Percentiles rank a stretch among this genome's conserved stretches.
Evolutionary conservation across 2,797 vertebrate genomes (phyloP).

Genomic region (Taenioides sp.): DNA sequence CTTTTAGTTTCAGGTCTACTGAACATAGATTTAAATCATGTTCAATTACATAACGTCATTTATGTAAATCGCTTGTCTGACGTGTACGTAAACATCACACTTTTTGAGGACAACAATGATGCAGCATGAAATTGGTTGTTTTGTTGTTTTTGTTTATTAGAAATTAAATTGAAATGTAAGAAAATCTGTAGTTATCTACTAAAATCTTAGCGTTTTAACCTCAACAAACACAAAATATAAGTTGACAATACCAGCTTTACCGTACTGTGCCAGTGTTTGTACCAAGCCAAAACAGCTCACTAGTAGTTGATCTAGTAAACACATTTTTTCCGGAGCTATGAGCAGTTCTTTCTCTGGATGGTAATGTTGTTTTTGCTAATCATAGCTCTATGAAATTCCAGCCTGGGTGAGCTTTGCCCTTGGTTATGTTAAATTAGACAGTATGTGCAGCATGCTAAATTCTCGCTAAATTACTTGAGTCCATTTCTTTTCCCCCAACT

Average conservation of each 20-base stretch:
- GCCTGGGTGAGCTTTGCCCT: constrained; percentile 65
- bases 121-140: not conserved
- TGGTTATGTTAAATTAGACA: constrained; percentile 74
- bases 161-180: too few relatives aligned
- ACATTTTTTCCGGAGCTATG: constrained; percentile 56
- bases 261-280: constrained; percentile 31
- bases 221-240: not conserved
- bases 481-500: constrained; percentile 54
- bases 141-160: too few relatives aligned
- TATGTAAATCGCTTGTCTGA: not conserved
- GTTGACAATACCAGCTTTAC: constrained; percentile 13
- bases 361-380: constrained; percentile 76
- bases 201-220: too few relatives aligned
- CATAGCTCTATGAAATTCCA: constrained; percentile 64
- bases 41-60: not conserved
- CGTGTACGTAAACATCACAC: constrained; percentile 4
- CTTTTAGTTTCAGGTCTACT: not conserved
- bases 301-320: constrained; percentile 51
- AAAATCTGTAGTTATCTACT: too few relatives aligned
- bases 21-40: not conserved
- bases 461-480: constrained; percentile 55
- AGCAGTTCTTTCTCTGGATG: constrained; percentile 59
- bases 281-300: constrained; percentile 34
- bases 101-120: not conserved
- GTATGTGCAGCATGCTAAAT: constrained; percentile 62